Evolutionary conservation across 2,113 vertebrate species (phyloP).

Genomic region (Heptranchias perlo): DNA sequence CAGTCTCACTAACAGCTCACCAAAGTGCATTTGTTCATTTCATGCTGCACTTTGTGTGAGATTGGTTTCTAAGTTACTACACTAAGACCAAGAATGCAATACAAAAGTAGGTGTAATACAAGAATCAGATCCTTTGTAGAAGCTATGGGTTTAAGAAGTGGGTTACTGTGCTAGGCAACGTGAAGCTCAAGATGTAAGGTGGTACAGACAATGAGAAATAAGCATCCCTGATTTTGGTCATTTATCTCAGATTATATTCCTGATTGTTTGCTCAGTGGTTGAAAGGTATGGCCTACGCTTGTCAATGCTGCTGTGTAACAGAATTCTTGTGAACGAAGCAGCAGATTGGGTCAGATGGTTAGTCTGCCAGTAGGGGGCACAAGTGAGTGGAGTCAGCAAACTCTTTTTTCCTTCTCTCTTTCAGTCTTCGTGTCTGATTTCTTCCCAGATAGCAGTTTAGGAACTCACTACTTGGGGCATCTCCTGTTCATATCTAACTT

Average conservation of each 20-base stretch:
- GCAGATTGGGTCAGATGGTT: background rate
- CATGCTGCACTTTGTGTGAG: background rate
- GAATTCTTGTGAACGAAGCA: background rate
- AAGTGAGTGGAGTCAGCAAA: background rate
- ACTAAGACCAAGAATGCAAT: background rate
- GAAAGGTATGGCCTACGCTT: background rate
- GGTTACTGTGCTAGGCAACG: background rate
- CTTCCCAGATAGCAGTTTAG: background rate
- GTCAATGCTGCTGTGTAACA: background rate
- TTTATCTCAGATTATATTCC: background rate
- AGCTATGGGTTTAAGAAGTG: background rate
- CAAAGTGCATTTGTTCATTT: background rate
- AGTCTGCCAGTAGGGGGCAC: no score
- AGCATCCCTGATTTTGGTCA: background rate
- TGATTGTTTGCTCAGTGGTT: background rate
- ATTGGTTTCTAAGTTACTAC: background rate
- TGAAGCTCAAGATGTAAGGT: background rate
- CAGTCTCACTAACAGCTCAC: background rate
- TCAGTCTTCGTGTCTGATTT: background rate
- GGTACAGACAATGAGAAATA: background rate
- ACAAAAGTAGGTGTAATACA: background rate
- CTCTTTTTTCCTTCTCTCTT: background rate
- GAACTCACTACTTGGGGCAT: background rate
- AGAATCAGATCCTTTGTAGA: background rate
- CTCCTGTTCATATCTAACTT: background rate